A percentile compares a stretch with the other conserved stretches of the same genome.
Evolutionary conservation across 2,797 vertebrate species (phyloP).

Genomic region (Phrynocephalus guinanensis): DNA sequence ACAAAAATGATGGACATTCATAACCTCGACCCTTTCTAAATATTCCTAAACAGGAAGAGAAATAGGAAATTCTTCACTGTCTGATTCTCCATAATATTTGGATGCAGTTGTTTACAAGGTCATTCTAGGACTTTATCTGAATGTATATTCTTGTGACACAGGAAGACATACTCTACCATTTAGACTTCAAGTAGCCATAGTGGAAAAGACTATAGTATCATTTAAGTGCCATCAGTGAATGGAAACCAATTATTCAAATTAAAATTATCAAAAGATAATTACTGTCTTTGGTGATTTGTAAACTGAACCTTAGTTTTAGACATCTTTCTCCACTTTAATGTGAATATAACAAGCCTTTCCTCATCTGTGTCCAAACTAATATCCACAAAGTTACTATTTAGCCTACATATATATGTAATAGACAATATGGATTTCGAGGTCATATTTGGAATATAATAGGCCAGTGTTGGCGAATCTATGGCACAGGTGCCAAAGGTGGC

Average conservation of each 20-base stretch:
- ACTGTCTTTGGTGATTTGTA: not conserved
- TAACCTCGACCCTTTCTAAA: not conserved
- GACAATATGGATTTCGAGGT: not conserved
- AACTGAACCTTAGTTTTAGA: not conserved
- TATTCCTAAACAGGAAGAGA: constrained; percentile 48
- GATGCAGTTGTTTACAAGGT: not conserved
- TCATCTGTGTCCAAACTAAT: not conserved
- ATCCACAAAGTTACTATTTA: not conserved
- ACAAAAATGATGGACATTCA: constrained; percentile 41
- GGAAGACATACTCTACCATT: no score
- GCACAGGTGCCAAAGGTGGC: no score
- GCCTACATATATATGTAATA: not conserved
- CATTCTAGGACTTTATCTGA: not conserved
- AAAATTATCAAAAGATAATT: not conserved
- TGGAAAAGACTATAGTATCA: no score
- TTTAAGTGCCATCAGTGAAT: no score
- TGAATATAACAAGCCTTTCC: not conserved
- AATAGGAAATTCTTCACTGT: constrained; percentile 36
- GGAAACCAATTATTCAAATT: not conserved
- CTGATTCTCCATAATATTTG: not conserved
- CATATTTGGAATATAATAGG: not conserved
- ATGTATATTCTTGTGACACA: no score
- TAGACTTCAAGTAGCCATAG: no score
- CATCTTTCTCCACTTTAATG: not conserved
- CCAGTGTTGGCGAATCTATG: no score